These are phyloP conservation scores for Melanocharis versteri DNA, from an alignment of 2,113 vertebrate species.

Conservation along the genomic window DNA sequence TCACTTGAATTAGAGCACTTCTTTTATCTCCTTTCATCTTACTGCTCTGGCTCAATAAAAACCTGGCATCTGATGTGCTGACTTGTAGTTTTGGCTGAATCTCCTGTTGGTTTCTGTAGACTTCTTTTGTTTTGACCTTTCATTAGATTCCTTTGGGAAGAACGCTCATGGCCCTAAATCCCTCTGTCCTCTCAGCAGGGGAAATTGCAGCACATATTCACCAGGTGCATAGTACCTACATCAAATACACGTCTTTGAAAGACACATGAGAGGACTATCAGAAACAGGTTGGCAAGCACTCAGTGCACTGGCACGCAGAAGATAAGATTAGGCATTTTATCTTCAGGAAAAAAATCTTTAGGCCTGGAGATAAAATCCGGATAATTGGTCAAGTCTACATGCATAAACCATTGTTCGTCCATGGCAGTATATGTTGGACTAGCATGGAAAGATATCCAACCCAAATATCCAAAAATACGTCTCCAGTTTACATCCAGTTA, in stretches of 20 bases:
- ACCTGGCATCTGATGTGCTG: not conserved
- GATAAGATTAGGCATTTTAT: not conserved
- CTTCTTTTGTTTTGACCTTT: not conserved
- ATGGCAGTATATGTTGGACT: not conserved
- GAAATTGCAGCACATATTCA: not conserved
- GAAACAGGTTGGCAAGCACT: not conserved
- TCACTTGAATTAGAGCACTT: not conserved
- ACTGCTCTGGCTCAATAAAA: not conserved
- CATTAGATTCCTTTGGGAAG: not conserved
- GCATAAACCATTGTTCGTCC: not conserved
- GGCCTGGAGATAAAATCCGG: not conserved
- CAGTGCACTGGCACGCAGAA: not conserved
- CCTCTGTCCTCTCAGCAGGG: not conserved
- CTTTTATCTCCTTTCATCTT: not conserved
- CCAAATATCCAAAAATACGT: not conserved
- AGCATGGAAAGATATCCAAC: not conserved
- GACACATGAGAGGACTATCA: not conserved
- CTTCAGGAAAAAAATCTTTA: not conserved
- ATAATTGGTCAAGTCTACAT: not conserved
- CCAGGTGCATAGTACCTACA: accelerated
- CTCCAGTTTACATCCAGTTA: not conserved
- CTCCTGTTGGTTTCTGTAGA: not conserved
- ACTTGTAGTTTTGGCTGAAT: not conserved
- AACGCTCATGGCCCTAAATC: not conserved
- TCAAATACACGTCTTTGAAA: not conserved